Base-by-base conservation (phyloP, 64 coral and sea anemone species). In the Porites lutea region DNA sequence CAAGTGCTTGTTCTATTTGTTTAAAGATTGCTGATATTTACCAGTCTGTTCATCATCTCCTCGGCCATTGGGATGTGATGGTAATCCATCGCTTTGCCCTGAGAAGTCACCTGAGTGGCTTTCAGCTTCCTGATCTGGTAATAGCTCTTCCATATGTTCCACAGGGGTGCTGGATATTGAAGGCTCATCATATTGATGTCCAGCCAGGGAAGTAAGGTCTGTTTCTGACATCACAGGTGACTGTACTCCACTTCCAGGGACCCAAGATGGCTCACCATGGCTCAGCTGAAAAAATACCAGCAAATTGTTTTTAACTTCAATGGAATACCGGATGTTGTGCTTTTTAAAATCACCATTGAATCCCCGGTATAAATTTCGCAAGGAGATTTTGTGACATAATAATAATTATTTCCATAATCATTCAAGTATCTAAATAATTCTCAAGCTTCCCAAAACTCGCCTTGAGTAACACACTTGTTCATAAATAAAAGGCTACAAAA, bases 221-320 rank as follows among this genome's bases (percentile, higher is more conserved):
- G 53, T 13, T 19, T 91, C 89, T 23, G 89, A 91, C 52, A 60
- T 73, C 2, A 72, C 79, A n/a, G 89, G 89, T 8, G 89, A 91
- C 66, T 74, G 89, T 19, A 73, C n/a, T 45, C 67, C 89, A 83
- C 89, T 82, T 48, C 19, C 52, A 15, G 89, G 89, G 59, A 91
- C 67, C 89, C 89, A 91, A 48, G 89, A 83, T 8, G 89, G 89
- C 44, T 82, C 78, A 21, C 89, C 89, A 74, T 91, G 89, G 57
- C 79, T 83, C 6, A 83, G 60, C 79, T 83, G 60, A 3, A 49
- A 44, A 48, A 37, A 65, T n/a, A 83, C 13, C 64, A 49, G 37
- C 5, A 47, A 1, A 1, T 57, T 57, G 1, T 57, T 57, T 9
- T 57, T 57, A 1, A 57, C 54, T 9, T 7, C 12, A 57, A 7